These are phyloP conservation scores for Urocyon cinereoargenteus DNA, from an alignment of 2,797 vertebrate genomes.

Conservation along the genomic window DNA sequence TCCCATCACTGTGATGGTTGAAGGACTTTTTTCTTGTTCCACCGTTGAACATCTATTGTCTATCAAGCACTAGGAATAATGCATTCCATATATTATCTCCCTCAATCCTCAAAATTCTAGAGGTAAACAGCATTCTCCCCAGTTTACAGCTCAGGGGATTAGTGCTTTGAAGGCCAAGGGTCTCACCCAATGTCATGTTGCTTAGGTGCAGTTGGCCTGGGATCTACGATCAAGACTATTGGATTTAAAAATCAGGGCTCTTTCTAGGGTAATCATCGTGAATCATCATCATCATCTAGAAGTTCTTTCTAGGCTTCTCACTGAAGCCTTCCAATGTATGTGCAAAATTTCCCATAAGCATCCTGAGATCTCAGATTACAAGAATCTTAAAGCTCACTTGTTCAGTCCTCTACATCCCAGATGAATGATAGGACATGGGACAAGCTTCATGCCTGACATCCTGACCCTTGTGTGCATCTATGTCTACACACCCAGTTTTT, in stretches of 20 bases:
- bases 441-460: not conserved
- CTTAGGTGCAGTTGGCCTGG: not conserved
- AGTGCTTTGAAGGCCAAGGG: not conserved
- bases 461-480: not conserved
- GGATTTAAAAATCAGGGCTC: not conserved
- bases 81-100: not conserved
- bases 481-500: not conserved
- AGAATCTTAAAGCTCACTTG: not conserved
- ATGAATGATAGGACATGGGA: rapidly evolving
- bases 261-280: not conserved
- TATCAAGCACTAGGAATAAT: not conserved
- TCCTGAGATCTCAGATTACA: not conserved
- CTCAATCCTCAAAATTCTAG: not conserved
- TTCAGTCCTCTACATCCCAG: not conserved
- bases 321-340: rapidly evolving
- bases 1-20: not conserved
- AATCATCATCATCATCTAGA: too few species aligned
- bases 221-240: not conserved
- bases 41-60: not conserved
- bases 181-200: not conserved
- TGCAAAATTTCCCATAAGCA: not conserved
- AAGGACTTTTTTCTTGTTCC: not conserved
- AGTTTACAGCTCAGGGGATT: not conserved
- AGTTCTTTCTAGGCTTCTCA: not conserved
- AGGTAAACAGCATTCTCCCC: not conserved